Evolutionary conservation across 2,888 invertebrate genomes (phyloP).

Genomic region (Cancer borealis): DNA sequence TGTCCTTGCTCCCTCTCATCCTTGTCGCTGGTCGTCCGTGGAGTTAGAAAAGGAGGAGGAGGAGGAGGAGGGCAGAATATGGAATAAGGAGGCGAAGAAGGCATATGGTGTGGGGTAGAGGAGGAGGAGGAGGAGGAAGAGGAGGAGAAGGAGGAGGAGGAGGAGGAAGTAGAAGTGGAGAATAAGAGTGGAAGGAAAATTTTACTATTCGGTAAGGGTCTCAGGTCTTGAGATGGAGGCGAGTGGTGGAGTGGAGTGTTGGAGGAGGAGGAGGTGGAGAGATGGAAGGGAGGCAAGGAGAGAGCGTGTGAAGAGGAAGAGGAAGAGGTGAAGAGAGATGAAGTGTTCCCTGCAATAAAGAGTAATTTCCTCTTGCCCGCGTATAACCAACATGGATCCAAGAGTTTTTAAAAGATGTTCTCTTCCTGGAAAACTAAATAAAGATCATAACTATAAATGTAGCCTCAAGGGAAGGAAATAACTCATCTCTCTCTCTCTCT

Average conservation of each 20-base stretch:
- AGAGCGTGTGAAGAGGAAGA: neutral
- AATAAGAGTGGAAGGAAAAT: neutral
- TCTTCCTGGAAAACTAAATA: neutral
- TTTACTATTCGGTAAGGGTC: neutral
- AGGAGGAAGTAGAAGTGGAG: slow-evolving; percentile 6
- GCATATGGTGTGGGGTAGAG: neutral
- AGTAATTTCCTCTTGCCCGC: neutral
- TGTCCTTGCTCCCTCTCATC: neutral
- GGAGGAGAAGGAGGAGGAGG: slow-evolving; percentile 20
- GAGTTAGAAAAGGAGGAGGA: neutral
- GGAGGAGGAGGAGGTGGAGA: neutral
- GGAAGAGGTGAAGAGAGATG: neutral
- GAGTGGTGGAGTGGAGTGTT: slow-evolving; percentile 4
- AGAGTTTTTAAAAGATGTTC: neutral
- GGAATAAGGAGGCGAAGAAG: neutral
- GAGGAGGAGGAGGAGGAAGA: neutral
- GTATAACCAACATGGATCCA: no score
- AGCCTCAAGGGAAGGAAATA: neutral
- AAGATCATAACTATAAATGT: neutral
- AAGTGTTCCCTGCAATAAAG: neutral
- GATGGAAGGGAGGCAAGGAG: neutral
- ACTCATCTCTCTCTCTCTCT: neutral
- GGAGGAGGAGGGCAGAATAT: neutral
- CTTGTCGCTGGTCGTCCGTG: neutral
- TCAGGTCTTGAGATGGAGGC: neutral